These are phyloP conservation scores for Leptinotarsa haldemani DNA, from an alignment of 2,888 invertebrate genomes.

Conservation along the genomic window DNA sequence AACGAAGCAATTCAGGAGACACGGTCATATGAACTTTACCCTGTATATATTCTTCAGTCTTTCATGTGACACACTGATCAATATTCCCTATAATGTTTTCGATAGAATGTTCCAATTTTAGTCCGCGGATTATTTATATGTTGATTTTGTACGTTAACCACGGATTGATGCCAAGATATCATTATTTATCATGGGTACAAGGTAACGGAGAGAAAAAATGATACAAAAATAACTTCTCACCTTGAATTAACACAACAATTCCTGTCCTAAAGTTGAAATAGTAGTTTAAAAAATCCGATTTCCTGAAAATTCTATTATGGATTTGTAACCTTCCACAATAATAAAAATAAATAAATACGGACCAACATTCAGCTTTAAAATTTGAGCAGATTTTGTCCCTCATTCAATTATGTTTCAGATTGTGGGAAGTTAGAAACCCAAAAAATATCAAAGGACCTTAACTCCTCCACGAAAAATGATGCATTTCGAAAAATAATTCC, in stretches of 20 bases:
- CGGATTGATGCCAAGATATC: slow-evolving; percentile 11
- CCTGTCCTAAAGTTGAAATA: neutral
- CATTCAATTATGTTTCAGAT: too few relatives aligned
- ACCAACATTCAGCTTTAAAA: too few relatives aligned
- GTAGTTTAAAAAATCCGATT: neutral
- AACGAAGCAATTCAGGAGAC: too few relatives aligned
- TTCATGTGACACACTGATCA: neutral
- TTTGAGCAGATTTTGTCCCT: too few relatives aligned
- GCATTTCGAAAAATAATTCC: too few relatives aligned
- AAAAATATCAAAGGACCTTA: too few relatives aligned
- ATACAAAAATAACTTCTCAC: slow-evolving; percentile 4
- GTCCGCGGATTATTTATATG: slow-evolving; percentile 6
- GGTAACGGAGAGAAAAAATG: neutral
- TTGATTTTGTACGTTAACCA: neutral
- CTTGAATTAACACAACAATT: slow-evolving; percentile 4
- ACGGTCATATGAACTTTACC: too few relatives aligned
- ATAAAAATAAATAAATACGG: too few relatives aligned
- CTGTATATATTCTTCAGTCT: neutral
- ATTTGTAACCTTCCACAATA: too few relatives aligned
- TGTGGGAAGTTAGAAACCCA: too few relatives aligned
- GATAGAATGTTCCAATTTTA: neutral
- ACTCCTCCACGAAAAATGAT: too few relatives aligned
- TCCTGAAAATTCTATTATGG: neutral
- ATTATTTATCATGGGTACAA: slow-evolving; percentile 12
- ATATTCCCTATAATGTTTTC: neutral